Base-by-base conservation (phyloP, 2,888 invertebrate species). In the Lucinisca nassula region DNA sequence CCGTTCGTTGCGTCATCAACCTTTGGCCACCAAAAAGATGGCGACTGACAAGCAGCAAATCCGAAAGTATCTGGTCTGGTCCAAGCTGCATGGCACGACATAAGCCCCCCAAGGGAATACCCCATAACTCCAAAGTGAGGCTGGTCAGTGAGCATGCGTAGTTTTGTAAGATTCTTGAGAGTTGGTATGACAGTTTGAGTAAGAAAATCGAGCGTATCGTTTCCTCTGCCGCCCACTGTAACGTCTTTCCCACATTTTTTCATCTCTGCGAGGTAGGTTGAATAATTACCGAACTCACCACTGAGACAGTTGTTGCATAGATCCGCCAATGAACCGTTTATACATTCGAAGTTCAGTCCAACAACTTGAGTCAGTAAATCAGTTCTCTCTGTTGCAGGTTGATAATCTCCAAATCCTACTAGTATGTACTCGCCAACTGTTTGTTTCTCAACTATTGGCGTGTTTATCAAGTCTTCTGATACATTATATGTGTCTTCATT, bases 21-120 rank as follows among this genome's bases (percentile, higher is more conserved):
- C 37, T 8, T 27, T 27, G 77, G 85, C 85, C 81, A 81, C 85
- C 85, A 85, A n/a, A 85, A 75, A n/a, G 82, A 82, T 1, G 85
- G 82, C 17, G 82, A 82, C 75, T 82, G 81, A 45, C 85, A 85
- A 21, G 82, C 85, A 51, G 79, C 82, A 30, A 85, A 77, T 17
- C 78, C 77, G 24, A 82, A 85, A 3, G 72, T 73, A 27, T 21
- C 0, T 21, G 81, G 77, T 21, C 85, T 51, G 74, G 85, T 85
- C 85, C 85, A 85, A 58, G 78, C 81, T 27, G 82, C 85, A 37
- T 85, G 70, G 35, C 82, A 85, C n/a, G 82, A 24, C 85, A 85
- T 74, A n/a, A 85, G 38, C 1, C 82, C 85, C 14, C 82, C 85
- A 6, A 85, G 79, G 17, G 82, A 85, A 70, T 82, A 85, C 1